Evolutionary conservation across 2,797 vertebrate genomes (phyloP), one percentile per base, ranked within the genome.

Genomic region (Tapera naevia): DNA sequence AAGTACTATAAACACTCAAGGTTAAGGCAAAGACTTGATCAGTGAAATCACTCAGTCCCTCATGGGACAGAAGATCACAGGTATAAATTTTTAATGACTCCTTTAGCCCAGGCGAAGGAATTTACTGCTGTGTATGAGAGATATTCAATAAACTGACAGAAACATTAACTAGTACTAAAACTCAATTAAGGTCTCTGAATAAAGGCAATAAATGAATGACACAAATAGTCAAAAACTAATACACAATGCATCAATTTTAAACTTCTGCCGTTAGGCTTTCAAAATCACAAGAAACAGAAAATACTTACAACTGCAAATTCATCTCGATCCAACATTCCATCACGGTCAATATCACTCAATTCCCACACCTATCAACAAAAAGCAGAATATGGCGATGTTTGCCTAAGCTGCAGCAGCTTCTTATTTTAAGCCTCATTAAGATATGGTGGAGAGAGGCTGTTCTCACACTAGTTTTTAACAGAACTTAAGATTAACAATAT

Each of bases 241-340:
- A 76, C 1, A 22, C 17, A 80, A 45, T 11, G 2, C 50, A 83
- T 22, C 39, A 69, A 13, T 60, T 54, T 74, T 61, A 75, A 94
- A 82, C 4, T 21, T 32, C 28, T 91, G 28, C 27, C 54, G 81
- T 35, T 4, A 87, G 37, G n/a, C 14, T 94, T 90, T 37, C 58
- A 80, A n/a, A 88, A 85, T 28, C 69, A 32, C 69, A n/a, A 46
- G 86, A 74, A 27, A 30, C 16, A 64, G 33, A 58, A 83, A 71
- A 76, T 96, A 98, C 98, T 99, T 97, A 99, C 98, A 98, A 99
- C 98, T 95, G 98, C 98, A 98, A 99, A 99, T 92, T 99, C 99
- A 96, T 99, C 99, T 98, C 97, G 98, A 98, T 99, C 99, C 97
- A 99, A 97, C 98, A 99, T 99, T 96, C 99, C 99, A 96, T 99